Evolutionary conservation across 2,797 vertebrate genomes (phyloP).

Genomic region (Anomalospiza imberbis): DNA sequence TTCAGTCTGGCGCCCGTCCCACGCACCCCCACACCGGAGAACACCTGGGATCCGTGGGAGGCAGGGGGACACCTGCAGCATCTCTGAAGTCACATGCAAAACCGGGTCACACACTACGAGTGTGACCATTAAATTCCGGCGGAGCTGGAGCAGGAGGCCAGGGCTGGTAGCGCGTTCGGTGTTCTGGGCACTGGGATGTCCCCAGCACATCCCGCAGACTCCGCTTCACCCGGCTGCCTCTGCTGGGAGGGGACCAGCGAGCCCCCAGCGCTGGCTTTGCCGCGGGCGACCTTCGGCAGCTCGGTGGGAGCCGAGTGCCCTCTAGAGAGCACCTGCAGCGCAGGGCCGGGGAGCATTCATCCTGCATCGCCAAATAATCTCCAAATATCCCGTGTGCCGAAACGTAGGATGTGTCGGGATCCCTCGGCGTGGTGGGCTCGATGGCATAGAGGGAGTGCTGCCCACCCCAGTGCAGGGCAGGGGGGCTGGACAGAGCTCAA

Average conservation of each 20-base stretch:
- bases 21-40: not conserved
- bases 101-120: accelerated
- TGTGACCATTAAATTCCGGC: accelerated
- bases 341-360: accelerated
- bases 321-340: not conserved
- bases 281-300: accelerated
- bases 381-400: not conserved
- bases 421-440: accelerated
- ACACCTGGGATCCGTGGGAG: not conserved
- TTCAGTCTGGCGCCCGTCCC: not conserved
- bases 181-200: not conserved
- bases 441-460: not conserved
- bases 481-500: not conserved
- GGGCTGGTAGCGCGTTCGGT: not conserved
- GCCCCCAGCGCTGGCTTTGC: not conserved
- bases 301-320: not conserved
- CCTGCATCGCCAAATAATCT: not conserved
- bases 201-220: not conserved
- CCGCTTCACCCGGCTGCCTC: not conserved
- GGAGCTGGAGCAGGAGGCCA: not conserved
- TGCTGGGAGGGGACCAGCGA: not conserved
- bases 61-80: accelerated
- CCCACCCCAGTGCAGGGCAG: not conserved
- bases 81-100: not conserved
- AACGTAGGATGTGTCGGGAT: accelerated